Base-by-base conservation (phyloP, 2,888 invertebrate species). In the Abscondita cerata region DNA sequence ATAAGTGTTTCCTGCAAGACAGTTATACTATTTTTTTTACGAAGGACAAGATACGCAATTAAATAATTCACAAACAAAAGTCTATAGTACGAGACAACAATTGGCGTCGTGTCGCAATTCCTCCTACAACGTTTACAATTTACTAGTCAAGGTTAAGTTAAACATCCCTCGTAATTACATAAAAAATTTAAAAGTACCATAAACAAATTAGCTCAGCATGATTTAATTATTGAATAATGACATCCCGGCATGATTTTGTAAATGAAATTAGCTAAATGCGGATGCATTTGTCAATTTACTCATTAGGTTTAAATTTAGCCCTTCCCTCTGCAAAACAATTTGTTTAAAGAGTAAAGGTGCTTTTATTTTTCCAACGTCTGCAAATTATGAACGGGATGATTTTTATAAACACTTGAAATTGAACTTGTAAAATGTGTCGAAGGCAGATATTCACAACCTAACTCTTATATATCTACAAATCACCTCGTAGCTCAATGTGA, bases 171-270 rank as follows among this genome's bases (percentile, higher is more conserved):
- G n/a, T 44, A 36, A 36, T 36, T 2, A 11, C 36, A 15, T 44
- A 44, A 44, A 18, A 3, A 2, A 40, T 15, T 40, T 15, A 40
- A 40, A 40, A 13, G 13, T 13, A n/a, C 25, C 13, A 12, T 34
- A 53, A 52, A 48, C 51, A 18, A 59, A 56, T 64, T 64, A 64
- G 52, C 56, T 59, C 59, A 59, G 47, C 52, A 55, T 72, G 72
- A 76, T 75, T 75, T 64, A 69, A 76, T 77, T 75, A 76, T 68
- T 62, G 70, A 69, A 70, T 73, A 72, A 69, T 71, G 72, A 76
- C 78, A 77, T 78, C 78, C 78, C 78, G 77, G 76, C 74, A 72
- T 70, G 56, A 59, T 67, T 61, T 58, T 59, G 64, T 57, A 64
- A 65, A 64, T 55, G 60, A 59, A 66, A 56, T 68, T 68, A 59